Evolutionary conservation across 2,113 vertebrate genomes (phyloP).

Genomic region (Lethenteron camtschaticum): DNA sequence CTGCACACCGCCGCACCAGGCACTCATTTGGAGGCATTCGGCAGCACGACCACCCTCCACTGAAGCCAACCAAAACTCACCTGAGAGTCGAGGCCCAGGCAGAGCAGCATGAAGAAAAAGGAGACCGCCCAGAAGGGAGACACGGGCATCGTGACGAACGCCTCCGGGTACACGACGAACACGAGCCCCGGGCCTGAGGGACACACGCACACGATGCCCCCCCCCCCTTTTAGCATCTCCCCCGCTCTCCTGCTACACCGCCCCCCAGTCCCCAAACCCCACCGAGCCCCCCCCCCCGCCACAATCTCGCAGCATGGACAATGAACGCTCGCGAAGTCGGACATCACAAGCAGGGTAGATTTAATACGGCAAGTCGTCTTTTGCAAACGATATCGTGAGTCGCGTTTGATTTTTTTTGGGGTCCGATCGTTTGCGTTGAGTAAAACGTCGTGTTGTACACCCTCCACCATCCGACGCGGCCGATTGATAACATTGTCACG

Average conservation of each 20-base stretch:
- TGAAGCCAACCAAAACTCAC: conserved; percentile 13
- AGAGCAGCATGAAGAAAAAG: conserved; percentile 35
- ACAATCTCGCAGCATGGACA: background rate
- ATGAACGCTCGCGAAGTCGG: too few relatives aligned
- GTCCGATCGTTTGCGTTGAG: too few relatives aligned
- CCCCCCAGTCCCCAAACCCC: background rate
- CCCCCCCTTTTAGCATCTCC: background rate
- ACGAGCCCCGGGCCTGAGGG: conserved; percentile 28
- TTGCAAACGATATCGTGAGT: too few relatives aligned
- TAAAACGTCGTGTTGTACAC: too few relatives aligned
- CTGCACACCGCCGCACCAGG: too few relatives aligned
- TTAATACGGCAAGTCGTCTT: too few relatives aligned
- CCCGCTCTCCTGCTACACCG: background rate
- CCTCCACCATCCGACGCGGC: too few relatives aligned
- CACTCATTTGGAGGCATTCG: too few relatives aligned
- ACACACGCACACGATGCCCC: background rate
- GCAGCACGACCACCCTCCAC: too few relatives aligned
- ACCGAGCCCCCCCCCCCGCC: background rate
- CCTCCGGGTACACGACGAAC: conserved; percentile 35
- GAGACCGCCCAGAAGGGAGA: conserved; percentile 25
- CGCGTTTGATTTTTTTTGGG: too few relatives aligned
- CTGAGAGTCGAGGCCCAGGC: conserved; percentile 31
- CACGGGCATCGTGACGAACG: conserved; percentile 26
- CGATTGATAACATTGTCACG: too few relatives aligned
- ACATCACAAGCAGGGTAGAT: too few relatives aligned